Evolutionary conservation across 2,888 invertebrate genomes (phyloP), one percentile per base, ranked within the genome.

Genomic region (Phoronis australis): DNA sequence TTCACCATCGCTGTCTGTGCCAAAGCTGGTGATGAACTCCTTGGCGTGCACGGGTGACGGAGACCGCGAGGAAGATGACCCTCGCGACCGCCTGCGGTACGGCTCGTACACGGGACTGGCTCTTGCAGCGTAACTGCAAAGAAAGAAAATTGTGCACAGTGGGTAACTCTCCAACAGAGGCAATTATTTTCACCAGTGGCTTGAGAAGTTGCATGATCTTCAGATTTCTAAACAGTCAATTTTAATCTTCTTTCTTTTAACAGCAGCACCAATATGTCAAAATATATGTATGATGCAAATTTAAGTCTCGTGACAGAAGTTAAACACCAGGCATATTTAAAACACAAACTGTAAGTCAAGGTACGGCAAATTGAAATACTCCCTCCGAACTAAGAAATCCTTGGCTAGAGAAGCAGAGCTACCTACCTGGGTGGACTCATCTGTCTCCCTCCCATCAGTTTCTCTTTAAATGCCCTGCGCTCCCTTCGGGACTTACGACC

Each of bases 11-110:
- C 87, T 87, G 56, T 88, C 91, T 4, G 87, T 91, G 1, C 94
- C 94, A 77, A 95, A 95, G 61, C 91, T 91, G 18, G 95, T 95
- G 64, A 96, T 96, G 74, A 91, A 95, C 6, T 87, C 88, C 47
- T 90, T 87, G 82, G 85, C 81, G 65, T 87, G 69, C n/a, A 82
- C 79, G 61, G 80, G 84, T 68, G 78, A 85, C 66, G 80, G 88
- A 65, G 87, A 85, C 0, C 83, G 80, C 15, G 85, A 85, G 62
- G 81, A 81, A 24, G 83, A 81, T 6, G 69, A 69, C 40, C 70
- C 66, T n/a, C n/a, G n/a, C n/a, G n/a, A n/a, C n/a, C n/a, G 73
- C 75, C 65, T 68, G 57, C 60, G 62, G 75, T 82, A 82, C 45
- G 82, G 80, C 61, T 80, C 80, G 69, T 84, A 84, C 60, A 83